A percentile compares a stretch with the other conserved stretches of the same genome.
Evolutionary conservation across 2,797 vertebrate genomes (phyloP).

Genomic region (Carcharodon carcharias): DNA sequence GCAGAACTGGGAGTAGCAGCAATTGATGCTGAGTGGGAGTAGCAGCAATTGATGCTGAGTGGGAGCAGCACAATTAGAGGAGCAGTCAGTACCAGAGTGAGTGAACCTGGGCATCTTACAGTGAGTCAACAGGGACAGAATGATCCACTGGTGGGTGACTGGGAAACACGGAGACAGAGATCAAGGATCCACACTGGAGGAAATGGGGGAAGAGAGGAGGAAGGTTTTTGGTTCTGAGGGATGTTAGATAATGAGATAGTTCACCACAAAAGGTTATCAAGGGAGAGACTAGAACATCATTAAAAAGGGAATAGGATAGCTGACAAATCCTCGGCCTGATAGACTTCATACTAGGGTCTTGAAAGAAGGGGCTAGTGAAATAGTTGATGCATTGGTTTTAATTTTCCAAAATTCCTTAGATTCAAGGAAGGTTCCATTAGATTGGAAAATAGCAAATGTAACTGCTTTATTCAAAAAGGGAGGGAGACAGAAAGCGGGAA

Average conservation of each 20-base stretch:
- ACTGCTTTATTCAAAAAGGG: too few species aligned
- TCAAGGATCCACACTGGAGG: neutral
- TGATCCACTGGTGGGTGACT: neutral
- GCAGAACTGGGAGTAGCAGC: neutral
- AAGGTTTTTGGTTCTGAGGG: neutral
- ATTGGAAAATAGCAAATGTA: too few species aligned
- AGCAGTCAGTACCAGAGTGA: neutral
- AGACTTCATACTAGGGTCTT: too few species aligned
- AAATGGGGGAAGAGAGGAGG: neutral
- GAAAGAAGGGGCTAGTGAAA: too few species aligned
- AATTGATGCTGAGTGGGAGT: neutral
- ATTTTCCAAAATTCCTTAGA: too few species aligned
- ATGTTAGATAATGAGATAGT: neutral
- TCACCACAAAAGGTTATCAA: neutral
- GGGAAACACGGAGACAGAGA: too few species aligned
- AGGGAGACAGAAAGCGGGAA: too few species aligned
- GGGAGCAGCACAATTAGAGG: neutral
- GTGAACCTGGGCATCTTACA: neutral
- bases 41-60: neutral
- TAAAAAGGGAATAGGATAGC: neutral
- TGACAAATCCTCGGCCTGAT: too few species aligned
- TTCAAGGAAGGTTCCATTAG: too few species aligned
- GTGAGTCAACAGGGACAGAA: neutral
- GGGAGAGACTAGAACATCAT: neutral
- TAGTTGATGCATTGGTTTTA: too few species aligned